Conservation (phyloP, 2,113 vertebrate species). For the Ancistrus triradiatus region DNA sequence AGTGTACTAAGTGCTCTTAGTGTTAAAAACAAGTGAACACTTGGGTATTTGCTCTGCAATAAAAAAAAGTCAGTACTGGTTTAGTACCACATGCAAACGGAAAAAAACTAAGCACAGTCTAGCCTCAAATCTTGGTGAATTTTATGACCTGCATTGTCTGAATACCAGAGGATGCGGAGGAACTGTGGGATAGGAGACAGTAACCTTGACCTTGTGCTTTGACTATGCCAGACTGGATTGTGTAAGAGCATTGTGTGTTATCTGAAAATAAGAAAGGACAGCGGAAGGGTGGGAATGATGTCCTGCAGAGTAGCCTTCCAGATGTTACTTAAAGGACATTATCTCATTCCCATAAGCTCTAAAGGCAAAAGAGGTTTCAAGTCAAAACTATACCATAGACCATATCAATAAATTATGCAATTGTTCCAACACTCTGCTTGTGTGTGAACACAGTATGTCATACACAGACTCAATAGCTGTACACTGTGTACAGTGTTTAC, state of each 20-base stretch:
- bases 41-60: background rate
- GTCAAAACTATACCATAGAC: constrained; percentile 48
- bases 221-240: constrained; percentile 25
- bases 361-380: constrained; percentile 46
- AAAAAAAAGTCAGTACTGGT: constrained; percentile 1
- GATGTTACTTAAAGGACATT: constrained; percentile 68
- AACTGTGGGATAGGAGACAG: constrained; percentile 16
- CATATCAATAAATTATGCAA: constrained; percentile 28
- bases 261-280: constrained; percentile 37
- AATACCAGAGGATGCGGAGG: constrained; percentile 28
- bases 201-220: constrained; percentile 27
- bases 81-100: background rate
- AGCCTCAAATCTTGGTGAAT: background rate
- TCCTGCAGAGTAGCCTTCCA: constrained; percentile 63
- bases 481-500: background rate
- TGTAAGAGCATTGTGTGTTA: constrained; percentile 42
- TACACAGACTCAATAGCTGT: constrained; percentile 11
- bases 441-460: constrained; percentile 25
- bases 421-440: constrained; percentile 24
- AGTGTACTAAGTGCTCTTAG: too few relatives aligned
- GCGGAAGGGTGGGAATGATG: constrained; percentile 64
- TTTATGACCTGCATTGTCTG: background rate
- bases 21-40: background rate
- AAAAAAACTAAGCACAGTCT: background rate
- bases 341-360: constrained; percentile 51